A percentile compares a stretch with the other conserved stretches of the same genome.
Conservation (phyloP, 2,888 invertebrate species). For the Xylocampa areola region DNA sequence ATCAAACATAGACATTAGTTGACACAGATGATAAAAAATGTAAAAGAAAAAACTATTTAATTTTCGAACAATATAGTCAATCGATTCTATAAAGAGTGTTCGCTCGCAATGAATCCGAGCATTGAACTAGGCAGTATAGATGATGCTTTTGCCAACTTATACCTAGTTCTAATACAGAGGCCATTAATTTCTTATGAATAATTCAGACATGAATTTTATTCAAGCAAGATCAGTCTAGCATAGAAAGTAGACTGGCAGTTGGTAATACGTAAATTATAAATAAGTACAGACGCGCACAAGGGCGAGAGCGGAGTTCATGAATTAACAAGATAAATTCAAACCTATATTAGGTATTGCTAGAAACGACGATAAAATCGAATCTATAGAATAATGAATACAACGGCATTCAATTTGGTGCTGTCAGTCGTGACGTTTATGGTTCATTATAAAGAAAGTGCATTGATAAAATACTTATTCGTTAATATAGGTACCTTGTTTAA, state of each 20-base stretch:
- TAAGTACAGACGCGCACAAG: constrained; percentile 14
- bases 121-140: constrained; percentile 17
- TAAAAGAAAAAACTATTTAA: not conserved
- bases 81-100: not conserved
- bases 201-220: constrained; percentile 39
- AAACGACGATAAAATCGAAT: constrained; percentile 5
- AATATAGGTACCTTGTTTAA: too few species aligned
- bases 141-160: constrained; percentile 11
- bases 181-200: constrained; percentile 38
- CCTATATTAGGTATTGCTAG: constrained; percentile 8
- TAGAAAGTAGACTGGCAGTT: constrained; percentile 27
- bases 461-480: too few species aligned
- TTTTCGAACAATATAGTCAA: not conserved
- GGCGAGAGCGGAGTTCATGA: constrained; percentile 11
- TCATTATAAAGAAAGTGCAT: too few species aligned
- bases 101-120: constrained; percentile 1
- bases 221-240: constrained; percentile 33
- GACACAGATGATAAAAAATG: constrained; percentile 1
- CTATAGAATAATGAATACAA: not conserved
- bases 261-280: constrained; percentile 44
- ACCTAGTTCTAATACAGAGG: constrained; percentile 24
- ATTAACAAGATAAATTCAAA: constrained; percentile 27
- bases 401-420: too few species aligned
- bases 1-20: not conserved
- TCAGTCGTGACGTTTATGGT: too few species aligned